Percentiles rank a stretch among this genome's conserved stretches.
Conservation (phyloP, 2,888 invertebrate genomes). For the Lasioglossum vierecki region DNA sequence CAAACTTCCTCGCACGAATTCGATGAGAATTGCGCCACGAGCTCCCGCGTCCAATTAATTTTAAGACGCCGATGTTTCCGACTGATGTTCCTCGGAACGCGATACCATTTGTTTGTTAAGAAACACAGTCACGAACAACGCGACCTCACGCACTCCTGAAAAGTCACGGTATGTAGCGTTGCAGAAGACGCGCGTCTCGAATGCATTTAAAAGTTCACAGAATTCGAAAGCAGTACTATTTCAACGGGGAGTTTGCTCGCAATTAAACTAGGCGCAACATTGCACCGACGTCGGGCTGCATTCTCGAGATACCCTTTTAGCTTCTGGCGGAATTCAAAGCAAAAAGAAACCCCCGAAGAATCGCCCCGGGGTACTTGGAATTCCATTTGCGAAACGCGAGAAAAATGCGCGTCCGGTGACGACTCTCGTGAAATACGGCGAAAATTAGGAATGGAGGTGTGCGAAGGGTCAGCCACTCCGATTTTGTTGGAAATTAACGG, state of each 20-base stretch:
- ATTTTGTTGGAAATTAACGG: too few relatives aligned
- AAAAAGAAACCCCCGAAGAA: neutral
- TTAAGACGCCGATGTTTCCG: constrained; percentile 2
- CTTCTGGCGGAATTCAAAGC: neutral
- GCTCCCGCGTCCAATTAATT: neutral
- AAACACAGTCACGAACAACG: neutral
- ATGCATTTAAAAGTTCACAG: neutral
- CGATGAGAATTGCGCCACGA: neutral
- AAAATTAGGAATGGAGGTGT: neutral
- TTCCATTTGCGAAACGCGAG: neutral
- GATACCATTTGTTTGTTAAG: neutral
- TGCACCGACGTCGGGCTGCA: neutral
- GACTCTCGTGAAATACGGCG: neutral
- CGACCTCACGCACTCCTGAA: neutral
- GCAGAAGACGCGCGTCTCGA: neutral
- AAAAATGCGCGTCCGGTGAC: neutral
- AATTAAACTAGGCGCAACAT: neutral
- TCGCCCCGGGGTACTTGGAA: neutral
- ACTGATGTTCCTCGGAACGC: neutral
- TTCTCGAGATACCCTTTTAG: neutral
- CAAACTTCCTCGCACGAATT: neutral
- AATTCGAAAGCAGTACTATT: neutral
- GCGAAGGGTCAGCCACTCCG: too few relatives aligned
- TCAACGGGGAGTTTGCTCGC: neutral
- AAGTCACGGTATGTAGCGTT: neutral